Conservation (phyloP, 1,140 invertebrate genomes). For the Apis cerana region DNA sequence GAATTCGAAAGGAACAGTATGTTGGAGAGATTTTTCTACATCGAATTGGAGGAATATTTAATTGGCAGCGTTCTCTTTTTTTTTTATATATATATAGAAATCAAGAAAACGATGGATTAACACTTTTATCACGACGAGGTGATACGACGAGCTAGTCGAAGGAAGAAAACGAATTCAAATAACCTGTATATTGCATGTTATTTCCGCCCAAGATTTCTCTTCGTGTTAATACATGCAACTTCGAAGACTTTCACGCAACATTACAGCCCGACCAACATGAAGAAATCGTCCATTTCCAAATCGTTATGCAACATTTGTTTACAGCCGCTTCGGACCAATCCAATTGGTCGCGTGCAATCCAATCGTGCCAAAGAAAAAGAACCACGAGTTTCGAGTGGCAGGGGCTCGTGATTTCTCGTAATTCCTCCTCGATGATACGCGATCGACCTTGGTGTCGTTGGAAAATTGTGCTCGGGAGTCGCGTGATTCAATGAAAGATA, state of each 20-base stretch:
- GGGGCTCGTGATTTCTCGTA: neutral
- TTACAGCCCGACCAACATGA: conserved; percentile 10
- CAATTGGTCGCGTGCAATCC: conserved; percentile 34
- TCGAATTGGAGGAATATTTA: too few relatives aligned
- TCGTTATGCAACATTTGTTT: conserved; percentile 61
- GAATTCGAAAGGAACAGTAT: too few relatives aligned
- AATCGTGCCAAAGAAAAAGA: neutral
- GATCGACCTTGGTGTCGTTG: neutral
- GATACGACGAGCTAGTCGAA: too few relatives aligned
- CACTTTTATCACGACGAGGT: too few relatives aligned
- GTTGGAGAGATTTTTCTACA: too few relatives aligned
- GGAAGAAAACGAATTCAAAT: too few relatives aligned
- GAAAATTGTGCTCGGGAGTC: neutral
- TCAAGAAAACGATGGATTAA: too few relatives aligned
- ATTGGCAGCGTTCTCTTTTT: too few relatives aligned
- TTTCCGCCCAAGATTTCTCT: conserved; percentile 7
- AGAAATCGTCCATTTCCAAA: conserved; percentile 16
- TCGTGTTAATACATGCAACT: neutral
- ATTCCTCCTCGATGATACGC: conserved; percentile 2
- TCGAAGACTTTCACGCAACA: conserved; percentile 16
- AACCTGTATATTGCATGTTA: neutral
- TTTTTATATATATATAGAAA: too few relatives aligned
- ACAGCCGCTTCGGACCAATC: conserved; percentile 26
- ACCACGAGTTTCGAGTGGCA: neutral
- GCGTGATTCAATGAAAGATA: too few relatives aligned